These are phyloP conservation scores for Hemithea aestivaria DNA, from an alignment of 2,888 invertebrate genomes.

Conservation along the genomic window DNA sequence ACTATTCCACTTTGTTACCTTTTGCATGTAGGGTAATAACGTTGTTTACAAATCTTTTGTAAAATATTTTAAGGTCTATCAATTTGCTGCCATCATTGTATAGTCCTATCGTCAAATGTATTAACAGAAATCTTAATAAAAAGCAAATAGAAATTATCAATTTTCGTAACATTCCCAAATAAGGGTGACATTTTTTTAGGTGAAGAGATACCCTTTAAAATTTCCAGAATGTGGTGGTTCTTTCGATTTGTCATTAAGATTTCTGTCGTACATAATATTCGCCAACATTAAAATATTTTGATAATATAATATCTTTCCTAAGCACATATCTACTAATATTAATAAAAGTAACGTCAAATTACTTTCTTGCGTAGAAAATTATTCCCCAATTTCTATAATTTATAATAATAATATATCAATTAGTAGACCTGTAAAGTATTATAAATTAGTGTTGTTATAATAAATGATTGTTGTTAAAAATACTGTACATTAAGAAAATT, in stretches of 20 bases:
- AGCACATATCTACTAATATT: constrained; percentile 68
- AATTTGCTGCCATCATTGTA: constrained; percentile 22
- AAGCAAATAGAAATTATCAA: too few relatives aligned
- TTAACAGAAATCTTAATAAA: too few relatives aligned
- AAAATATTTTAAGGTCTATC: constrained; percentile 17
- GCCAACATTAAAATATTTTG: constrained; percentile 26
- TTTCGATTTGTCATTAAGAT: too few relatives aligned
- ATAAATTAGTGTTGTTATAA: constrained; percentile 50
- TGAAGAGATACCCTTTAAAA: too few relatives aligned
- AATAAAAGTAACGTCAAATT: constrained; percentile 58
- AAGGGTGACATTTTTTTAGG: too few relatives aligned
- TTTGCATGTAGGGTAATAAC: constrained; percentile 18
- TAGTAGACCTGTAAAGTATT: constrained; percentile 57
- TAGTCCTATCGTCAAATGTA: too few relatives aligned
- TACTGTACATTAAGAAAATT: constrained; percentile 11
- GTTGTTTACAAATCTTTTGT: constrained; percentile 22
- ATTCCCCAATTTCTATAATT: constrained; percentile 33
- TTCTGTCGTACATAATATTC: constrained; percentile 14
- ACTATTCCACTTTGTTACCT: constrained; percentile 17
- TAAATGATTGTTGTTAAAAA: constrained; percentile 36
- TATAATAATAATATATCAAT: constrained; percentile 32
- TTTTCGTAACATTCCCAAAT: too few relatives aligned
- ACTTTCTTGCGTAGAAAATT: constrained; percentile 41
- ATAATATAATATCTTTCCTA: constrained; percentile 55
- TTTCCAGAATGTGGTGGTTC: too few relatives aligned